Base-by-base conservation (phyloP, 2,113 vertebrate genomes). In the Pygoscelis adeliae region DNA sequence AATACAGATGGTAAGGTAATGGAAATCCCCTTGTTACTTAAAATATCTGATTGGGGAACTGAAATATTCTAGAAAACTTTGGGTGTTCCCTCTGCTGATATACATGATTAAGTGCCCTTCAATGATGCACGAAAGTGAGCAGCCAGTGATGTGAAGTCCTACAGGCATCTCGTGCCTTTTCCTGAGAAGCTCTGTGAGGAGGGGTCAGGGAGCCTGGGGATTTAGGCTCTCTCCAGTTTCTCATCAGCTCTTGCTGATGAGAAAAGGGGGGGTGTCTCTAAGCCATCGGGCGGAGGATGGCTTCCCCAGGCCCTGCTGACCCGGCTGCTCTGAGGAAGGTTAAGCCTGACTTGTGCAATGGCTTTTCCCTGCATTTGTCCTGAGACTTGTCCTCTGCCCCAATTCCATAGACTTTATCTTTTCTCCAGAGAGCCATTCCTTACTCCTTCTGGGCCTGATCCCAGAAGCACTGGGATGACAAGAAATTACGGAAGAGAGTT, bases 271-370 rank as follows among this genome's bases (percentile, higher is more conserved):
- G 3, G 42, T 6, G 42, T 67, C 73, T 55, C 11, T 29, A 74
- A 74, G 26, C 20, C 0, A 1, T 6, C 0, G 4, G 29, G 21
- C 3, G 16, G 63, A 55, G 76, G 52, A n/a, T 0, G 1, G 47
- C 34, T 70, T 79, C 72, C 89, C 71, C 79, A 12, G 6, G 32
- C 84, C 65, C 93, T 93, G 87, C 65, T 96, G 91, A 88, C 66
- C 87, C 5, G 0, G 32, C 23, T 93, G 69, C 65, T 65, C 81
- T 2, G 0, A 10, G n/a, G 17, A 69, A 91, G 62, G 71, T 80
- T 91, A 82, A 91, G 49, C 21, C 36, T 0, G 0, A 36, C 9
- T 17, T 82, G 62, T 12, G 23, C 40, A 89, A 85, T 5, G 18
- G 46, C 5, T 91, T 94, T 83, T 77, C 73, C 62, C 49, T 83